Evolutionary conservation across 1,140 invertebrate species (phyloP).

Genomic region (Bilobella aurantiaca): DNA sequence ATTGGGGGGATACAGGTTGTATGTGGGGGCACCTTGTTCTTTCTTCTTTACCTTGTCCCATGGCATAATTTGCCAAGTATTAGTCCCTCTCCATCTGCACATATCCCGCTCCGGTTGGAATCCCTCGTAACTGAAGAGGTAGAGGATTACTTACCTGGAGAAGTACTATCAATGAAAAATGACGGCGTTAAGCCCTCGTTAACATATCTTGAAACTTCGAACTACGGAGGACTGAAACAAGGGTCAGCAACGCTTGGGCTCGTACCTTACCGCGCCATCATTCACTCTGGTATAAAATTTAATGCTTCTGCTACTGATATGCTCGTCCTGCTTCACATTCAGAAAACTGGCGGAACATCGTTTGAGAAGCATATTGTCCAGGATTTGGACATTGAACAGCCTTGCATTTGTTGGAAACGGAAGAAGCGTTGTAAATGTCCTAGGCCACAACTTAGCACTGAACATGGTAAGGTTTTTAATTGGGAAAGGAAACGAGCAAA

Average conservation of each 20-base stretch:
- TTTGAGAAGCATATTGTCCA: slow-evolving; percentile 89
- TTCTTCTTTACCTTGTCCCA: slow-evolving; percentile 31
- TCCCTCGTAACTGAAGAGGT: not conserved
- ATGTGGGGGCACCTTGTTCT: slow-evolving; percentile 22
- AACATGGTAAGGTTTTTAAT: not conserved
- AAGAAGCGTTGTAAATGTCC: slow-evolving; percentile 83
- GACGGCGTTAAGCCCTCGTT: not conserved
- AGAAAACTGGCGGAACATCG: slow-evolving; percentile 88
- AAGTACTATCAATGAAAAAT: not conserved
- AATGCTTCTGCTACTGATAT: slow-evolving; percentile 55
- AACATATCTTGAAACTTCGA: not conserved
- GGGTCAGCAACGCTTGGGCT: no score
- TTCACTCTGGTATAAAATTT: slow-evolving; percentile 21
- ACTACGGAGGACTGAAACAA: not conserved
- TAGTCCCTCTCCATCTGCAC: slow-evolving; percentile 16
- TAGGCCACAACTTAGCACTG: slow-evolving; percentile 59
- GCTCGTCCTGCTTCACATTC: slow-evolving; percentile 96
- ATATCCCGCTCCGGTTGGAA: not conserved
- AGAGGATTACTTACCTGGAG: not conserved
- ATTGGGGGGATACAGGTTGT: slow-evolving; percentile 13
- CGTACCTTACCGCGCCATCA: slow-evolving; percentile 28
- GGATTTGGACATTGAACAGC: slow-evolving; percentile 78
- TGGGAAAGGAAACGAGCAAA: no score
- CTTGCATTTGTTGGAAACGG: slow-evolving; percentile 73
- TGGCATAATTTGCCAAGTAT: slow-evolving; percentile 31